Evolutionary conservation across 2,797 vertebrate genomes (phyloP), one percentile per base, ranked within the genome.

Genomic region (Sebastes ruberrimus): DNA sequence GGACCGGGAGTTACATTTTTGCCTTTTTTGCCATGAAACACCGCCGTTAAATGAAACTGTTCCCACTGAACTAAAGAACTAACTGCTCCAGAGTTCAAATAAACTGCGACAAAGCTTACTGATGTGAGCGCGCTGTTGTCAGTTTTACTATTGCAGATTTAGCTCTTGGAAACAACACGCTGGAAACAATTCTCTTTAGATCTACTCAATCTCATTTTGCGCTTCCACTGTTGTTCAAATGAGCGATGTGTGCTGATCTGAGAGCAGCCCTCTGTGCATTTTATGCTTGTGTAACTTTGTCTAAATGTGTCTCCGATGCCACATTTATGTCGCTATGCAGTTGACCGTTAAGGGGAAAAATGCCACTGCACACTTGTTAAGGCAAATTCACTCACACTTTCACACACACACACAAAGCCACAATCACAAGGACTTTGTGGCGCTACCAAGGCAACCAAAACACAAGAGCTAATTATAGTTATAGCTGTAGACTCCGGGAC

Each of bases 381-480:
- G 53, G 69, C 16, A 83, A 82, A 85, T 64, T 78, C 49, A 57
- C 82, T 74, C 38, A 61, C 74, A 80, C 63, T 52, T 9, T 57
- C 71, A 56, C 55, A 55, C 25, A 66, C 20, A 32, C 74, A 73
- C 72, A 80, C 14, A 66, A 25, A 81, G 14, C 11, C 74, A 83
- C 64, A 87, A 46, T 61, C 69, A 63, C 60, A 88, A 62, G 57
- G 78, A 90, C 82, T 87, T 80, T 79, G 83, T 85, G 74, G 74
- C 3, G 90, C 90, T 92, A 89, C 92, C 91, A 93, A 86, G 90
- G 92, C 89, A 94, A 94, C 92, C 81, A 81, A 91, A 92, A 88
- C 86, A 91, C 82, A 87, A 78, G 84, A 78, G 87, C 91, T 93
- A 93, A 93, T 93, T 92, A 94, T 93, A 92, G 92, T 86, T 79